Conservation (phyloP, 2,888 invertebrate genomes). For the Gymnoscelis rufifasciata region DNA sequence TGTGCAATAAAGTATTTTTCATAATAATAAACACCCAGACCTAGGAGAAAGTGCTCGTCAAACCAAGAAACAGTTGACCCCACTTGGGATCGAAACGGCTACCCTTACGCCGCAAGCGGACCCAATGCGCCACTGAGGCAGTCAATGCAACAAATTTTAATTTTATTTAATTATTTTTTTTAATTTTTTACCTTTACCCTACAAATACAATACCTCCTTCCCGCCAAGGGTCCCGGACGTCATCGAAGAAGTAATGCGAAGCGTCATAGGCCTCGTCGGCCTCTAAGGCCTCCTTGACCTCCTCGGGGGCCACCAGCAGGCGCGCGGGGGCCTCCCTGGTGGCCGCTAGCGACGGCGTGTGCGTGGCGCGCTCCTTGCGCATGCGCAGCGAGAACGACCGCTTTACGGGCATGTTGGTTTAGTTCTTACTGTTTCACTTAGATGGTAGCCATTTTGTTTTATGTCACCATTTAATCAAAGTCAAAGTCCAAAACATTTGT, state of each 20-base stretch:
- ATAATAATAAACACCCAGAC: too few relatives aligned
- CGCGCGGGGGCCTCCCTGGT: conserved; percentile 28
- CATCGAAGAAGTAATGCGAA: conserved; percentile 84
- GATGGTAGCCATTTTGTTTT: too few relatives aligned
- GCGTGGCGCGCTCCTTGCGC: not conserved
- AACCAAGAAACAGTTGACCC: too few relatives aligned
- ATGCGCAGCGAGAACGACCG: conserved; percentile 23
- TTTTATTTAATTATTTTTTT: too few relatives aligned
- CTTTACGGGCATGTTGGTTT: conserved; percentile 21
- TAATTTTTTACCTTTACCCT: not conserved
- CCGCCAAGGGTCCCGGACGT: conserved; percentile 77
- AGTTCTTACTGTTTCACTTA: not conserved
- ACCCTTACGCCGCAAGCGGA: too few relatives aligned
- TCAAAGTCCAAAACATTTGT: too few relatives aligned
- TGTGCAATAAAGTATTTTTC: too few relatives aligned
- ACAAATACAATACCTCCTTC: conserved; percentile 39
- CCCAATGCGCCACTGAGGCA: too few relatives aligned
- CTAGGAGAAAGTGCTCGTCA: too few relatives aligned
- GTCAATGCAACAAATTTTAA: too few relatives aligned
- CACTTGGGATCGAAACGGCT: too few relatives aligned
- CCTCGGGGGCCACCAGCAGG: conserved; percentile 20
- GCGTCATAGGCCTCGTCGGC: conserved; percentile 34
- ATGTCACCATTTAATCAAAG: too few relatives aligned
- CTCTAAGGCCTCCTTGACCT: conserved; percentile 78
- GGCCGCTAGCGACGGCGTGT: not conserved